These are phyloP conservation scores for Periphyllus acericola DNA, from an alignment of 2,888 invertebrate genomes.

Conservation along the genomic window DNA sequence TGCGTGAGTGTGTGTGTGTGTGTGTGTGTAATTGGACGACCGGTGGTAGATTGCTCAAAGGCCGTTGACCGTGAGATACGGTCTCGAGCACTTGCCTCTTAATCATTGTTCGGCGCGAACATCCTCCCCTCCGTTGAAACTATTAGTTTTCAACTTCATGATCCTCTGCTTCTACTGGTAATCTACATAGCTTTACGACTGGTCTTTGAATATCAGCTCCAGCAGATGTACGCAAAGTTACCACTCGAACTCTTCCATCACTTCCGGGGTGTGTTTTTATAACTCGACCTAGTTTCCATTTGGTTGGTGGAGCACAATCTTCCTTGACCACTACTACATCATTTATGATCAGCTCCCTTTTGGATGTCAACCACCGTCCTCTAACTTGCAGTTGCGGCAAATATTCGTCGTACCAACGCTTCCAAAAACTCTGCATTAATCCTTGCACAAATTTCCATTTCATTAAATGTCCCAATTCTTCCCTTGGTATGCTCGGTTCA, in stretches of 20 bases:
- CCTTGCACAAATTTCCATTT: not conserved
- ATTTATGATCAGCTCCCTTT: not conserved
- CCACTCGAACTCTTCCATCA: not conserved
- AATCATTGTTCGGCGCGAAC: no score
- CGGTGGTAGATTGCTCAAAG: no score
- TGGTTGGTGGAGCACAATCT: no score
- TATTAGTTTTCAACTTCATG: not conserved
- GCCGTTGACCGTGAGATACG: no score
- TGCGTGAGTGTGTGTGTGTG: no score
- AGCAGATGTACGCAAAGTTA: not conserved
- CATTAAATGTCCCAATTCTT: not conserved
- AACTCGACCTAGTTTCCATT: not conserved
- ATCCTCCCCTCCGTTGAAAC: constrained; percentile 8
- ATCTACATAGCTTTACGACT: not conserved
- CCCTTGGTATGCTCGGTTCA: not conserved
- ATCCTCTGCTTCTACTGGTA: no score
- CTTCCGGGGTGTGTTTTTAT: not conserved
- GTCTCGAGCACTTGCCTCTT: no score
- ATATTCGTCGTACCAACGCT: not conserved
- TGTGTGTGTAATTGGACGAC: no score
- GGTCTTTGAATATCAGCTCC: not conserved
- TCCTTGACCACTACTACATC: not conserved
- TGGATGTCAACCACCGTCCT: not conserved
- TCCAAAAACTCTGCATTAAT: not conserved
- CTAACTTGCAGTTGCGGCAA: no score